Evolutionary conservation across 1,140 invertebrate species (phyloP).

Genomic region (Drosophila nasuta): DNA sequence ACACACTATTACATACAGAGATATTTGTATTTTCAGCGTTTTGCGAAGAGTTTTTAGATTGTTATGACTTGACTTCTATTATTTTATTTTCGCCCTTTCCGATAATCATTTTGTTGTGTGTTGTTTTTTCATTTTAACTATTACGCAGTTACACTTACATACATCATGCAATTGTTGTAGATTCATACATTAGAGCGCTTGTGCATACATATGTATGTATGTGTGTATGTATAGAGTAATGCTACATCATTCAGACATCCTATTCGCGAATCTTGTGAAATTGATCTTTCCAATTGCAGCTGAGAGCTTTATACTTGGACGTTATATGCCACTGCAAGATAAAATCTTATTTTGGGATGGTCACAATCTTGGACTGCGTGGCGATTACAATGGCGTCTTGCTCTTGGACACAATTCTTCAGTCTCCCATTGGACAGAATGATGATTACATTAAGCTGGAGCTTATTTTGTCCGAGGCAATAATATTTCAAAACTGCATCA

Average conservation of each 20-base stretch:
- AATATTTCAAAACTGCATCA: conserved; percentile 92
- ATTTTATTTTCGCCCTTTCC: not conserved
- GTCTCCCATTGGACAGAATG: conserved; percentile 89
- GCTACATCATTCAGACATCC: not conserved
- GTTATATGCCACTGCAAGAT: conserved; percentile 92
- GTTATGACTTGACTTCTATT: not conserved
- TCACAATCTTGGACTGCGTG: conserved; percentile 91
- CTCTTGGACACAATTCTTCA: conserved; percentile 95
- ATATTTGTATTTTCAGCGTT: not conserved
- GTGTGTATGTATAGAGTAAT: no score
- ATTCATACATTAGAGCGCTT: not conserved
- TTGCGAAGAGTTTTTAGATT: conserved; percentile 25
- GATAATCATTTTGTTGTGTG: conserved; percentile 22
- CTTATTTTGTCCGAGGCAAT: conserved; percentile 94
- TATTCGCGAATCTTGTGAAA: not conserved
- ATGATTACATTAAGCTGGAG: conserved; percentile 93
- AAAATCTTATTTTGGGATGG: conserved; percentile 93
- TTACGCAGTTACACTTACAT: conserved; percentile 63
- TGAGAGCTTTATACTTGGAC: conserved; percentile 85
- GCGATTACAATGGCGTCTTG: conserved; percentile 95
- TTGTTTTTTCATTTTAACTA: conserved; percentile 33
- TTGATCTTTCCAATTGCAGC: conserved; percentile 30
- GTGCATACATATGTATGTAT: not conserved
- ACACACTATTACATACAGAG: not conserved
- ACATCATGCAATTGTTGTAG: conserved; percentile 11